Base-by-base conservation (phyloP, 2,888 invertebrate genomes). In the Podabrus alpinus region DNA sequence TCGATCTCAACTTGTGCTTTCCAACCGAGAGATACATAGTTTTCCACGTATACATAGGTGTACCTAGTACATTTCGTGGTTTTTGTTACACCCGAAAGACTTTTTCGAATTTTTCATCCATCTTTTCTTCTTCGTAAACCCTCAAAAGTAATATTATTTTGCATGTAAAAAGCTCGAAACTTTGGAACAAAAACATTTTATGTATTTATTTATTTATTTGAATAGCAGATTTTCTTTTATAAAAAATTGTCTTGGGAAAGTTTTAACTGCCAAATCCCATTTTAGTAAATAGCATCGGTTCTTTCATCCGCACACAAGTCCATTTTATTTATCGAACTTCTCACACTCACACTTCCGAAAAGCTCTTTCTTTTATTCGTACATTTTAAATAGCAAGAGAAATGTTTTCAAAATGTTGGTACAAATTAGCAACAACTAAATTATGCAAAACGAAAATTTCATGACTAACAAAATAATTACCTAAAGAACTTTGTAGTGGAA, bases 391-490 rank as follows among this genome's bases (percentile, higher is more conserved):
- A 45, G 45, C n/a, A 45, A n/a, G n/a, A n/a, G n/a, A n/a, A n/a
- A n/a, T n/a, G n/a, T n/a, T n/a, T n/a, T n/a, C 45, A n/a, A 45
- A 45, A 45, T n/a, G n/a, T 45, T 45, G 7, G 9, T 24, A 24
- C 24, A 24, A 24, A 24, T 24, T 24, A 24, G 9, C 9, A 24
- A 24, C 24, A 24, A 24, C 45, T 10, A 25, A 25, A 25, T 25
- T 25, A 25, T 2, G 11, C 11, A 25, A 25, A 25, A 25, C 25
- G 25, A 25, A 59, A 60, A 25, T 19, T 24, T 21, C 11, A 15
- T 7, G 25, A 25, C 19, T 15, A 69, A 69, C 61, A 25, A 69
- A 69, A 69, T 69, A 69, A 69, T 69, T 69, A 21, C 60, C 16
- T 16, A 59, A 60, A 29, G 13, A 13, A 29, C 29, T 29, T 29